Evolutionary conservation across 2,797 vertebrate species (phyloP).

Genomic region (Sebastes hubbsi): DNA sequence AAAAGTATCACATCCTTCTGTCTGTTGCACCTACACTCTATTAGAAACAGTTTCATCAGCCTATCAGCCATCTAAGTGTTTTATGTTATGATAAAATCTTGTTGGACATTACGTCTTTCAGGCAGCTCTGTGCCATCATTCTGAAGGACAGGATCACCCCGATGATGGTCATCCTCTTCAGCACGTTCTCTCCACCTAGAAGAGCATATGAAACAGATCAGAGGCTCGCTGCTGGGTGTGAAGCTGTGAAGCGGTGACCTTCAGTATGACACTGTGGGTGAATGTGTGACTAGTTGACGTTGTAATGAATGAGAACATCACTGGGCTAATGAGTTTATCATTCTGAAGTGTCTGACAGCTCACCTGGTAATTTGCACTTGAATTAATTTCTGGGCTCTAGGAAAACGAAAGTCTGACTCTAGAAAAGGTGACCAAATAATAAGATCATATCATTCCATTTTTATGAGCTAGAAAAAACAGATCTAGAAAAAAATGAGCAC

Average conservation of each 20-base stretch:
- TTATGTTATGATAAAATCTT: neutral
- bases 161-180: slow-evolving; percentile 91
- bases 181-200: slow-evolving; percentile 88
- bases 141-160: slow-evolving; percentile 76
- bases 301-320: neutral
- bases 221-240: neutral
- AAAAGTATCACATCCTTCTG: neutral
- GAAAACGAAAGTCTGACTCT: neutral
- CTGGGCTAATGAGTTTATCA: neutral
- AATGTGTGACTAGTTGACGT: neutral
- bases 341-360: neutral
- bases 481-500: neutral
- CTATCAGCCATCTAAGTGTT: neutral
- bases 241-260: neutral
- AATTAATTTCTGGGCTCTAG: neutral
- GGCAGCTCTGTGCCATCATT: slow-evolving; percentile 74
- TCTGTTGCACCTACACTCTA: neutral
- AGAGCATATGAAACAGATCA: slow-evolving; percentile 13
- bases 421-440: neutral
- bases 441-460: neutral
- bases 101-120: slow-evolving; percentile 83
- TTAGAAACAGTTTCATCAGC: neutral
- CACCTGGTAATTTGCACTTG: neutral
- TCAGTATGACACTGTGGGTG: neutral
- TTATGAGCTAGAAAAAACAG: neutral